Evolutionary conservation across 2,113 vertebrate species (phyloP), one percentile per base, ranked within the genome.

Genomic region (Chionomys nivalis): DNA sequence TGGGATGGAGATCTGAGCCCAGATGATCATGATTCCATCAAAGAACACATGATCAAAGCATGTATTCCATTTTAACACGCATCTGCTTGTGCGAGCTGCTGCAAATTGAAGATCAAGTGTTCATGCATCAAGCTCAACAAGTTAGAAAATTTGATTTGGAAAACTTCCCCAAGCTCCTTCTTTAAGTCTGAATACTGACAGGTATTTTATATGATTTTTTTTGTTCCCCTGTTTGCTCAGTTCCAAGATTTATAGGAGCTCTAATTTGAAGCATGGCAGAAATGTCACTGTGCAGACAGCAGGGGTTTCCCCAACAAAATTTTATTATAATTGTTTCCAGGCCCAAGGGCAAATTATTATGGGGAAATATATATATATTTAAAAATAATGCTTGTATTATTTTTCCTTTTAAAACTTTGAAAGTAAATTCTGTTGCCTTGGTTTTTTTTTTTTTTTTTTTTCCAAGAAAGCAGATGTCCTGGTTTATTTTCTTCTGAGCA

Each of bases 291-390:
- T 82, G 92, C 81, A 96, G 90, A 88, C 87, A 78, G 92, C 87
- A 77, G 86, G 77, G 66, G 39, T 42, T 96, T 96, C 58, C 66
- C 44, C 81, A 33, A 96, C 95, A 97, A 96, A 96, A 92, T 72
- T 96, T 97, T 95, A 93, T 97, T 94, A 76, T 96, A 97, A 97
- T 97, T 95, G 94, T 93, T 97, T 97, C 94, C 96, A 96, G 96
- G 94, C 81, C 82, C 61, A 68, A 89, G 86, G 90, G 90, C 79
- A 94, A 81, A 63, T 77, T 91, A 93, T 92, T n/a, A 91, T 39
- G 39, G 52, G 44, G 86, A 94, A 95, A n/a, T 87, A 44, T 76
- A 44, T 78, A 86, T 85, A 90, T 95, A 52, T 13, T 97, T 97
- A 83, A 87, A 96, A 76, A 44, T 16, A 31, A 36, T 55, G 44